Evolutionary conservation across 2,113 vertebrate species (phyloP).

Genomic region (Telmatochromis sp.): DNA sequence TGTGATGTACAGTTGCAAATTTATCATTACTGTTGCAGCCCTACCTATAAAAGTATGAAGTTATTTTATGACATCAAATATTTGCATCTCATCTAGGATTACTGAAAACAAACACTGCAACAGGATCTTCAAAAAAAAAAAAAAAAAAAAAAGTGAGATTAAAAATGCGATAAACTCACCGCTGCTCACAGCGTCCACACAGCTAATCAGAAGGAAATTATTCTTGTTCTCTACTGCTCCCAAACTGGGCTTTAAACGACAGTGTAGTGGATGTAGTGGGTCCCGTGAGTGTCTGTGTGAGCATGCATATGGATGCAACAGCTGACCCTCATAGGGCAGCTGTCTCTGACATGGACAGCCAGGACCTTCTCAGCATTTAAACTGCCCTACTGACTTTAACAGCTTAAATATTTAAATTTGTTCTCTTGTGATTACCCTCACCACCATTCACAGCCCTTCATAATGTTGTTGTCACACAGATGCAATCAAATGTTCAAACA

Average conservation of each 20-base stretch:
- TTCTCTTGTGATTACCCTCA: neutral
- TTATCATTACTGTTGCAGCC: neutral
- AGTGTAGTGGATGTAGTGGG: neutral
- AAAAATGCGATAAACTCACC: constrained; percentile 31
- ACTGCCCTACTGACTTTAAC: neutral
- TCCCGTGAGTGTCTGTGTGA: neutral
- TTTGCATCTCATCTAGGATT: constrained; percentile 6
- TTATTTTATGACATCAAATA: constrained; percentile 23
- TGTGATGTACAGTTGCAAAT: neutral
- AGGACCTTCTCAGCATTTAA: neutral
- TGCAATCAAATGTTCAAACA: neutral
- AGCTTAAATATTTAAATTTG: neutral
- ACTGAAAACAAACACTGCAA: neutral
- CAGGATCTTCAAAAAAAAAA: neutral
- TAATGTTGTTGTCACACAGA: neutral
- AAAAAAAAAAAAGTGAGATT: neutral
- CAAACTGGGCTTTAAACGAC: neutral
- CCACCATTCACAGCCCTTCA: neutral
- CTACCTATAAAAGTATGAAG: neutral
- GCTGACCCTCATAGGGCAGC: constrained; percentile 25
- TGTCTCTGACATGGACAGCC: constrained; percentile 36
- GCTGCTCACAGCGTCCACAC: neutral
- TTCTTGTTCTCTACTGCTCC: neutral
- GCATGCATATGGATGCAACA: neutral
- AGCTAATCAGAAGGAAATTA: neutral